Evolutionary conservation across 2,888 invertebrate species (phyloP).

Genomic region (Hanleya hanleyi): DNA sequence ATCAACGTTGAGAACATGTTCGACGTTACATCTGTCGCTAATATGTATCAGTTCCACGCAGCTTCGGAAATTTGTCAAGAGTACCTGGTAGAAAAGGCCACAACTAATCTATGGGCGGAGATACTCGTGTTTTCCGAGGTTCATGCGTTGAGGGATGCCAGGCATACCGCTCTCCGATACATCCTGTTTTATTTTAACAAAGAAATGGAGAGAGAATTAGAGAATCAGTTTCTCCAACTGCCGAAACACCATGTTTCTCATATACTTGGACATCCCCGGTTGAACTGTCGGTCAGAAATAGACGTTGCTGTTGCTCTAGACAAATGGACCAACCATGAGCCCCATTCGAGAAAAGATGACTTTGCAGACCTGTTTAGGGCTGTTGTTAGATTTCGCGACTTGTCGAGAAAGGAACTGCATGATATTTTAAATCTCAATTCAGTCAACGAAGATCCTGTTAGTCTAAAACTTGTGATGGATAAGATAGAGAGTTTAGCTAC

Average conservation of each 20-base stretch:
- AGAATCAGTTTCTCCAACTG: not conserved
- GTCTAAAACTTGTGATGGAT: too few species aligned
- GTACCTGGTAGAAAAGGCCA: not conserved
- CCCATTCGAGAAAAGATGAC: not conserved
- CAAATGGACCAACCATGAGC: not conserved
- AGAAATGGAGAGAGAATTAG: not conserved
- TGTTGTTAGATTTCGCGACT: not conserved
- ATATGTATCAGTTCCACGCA: not conserved
- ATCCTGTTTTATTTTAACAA: not conserved
- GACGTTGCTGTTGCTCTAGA: not conserved
- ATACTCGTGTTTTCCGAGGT: not conserved
- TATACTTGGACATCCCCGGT: not conserved
- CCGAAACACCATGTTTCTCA: not conserved
- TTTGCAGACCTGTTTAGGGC: not conserved
- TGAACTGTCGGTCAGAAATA: not conserved
- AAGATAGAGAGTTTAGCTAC: too few species aligned
- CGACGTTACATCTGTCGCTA: not conserved
- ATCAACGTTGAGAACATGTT: not conserved
- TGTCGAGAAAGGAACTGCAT: not conserved
- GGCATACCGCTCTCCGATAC: not conserved
- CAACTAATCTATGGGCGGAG: not conserved
- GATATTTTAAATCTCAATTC: not conserved
- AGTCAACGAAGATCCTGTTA: too few species aligned
- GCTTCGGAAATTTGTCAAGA: not conserved
- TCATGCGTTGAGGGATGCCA: not conserved